A percentile compares a stretch with the other conserved stretches of the same genome.
Conservation (phyloP, 2,113 vertebrate species). For the Herpailurus yagouaroundi region DNA sequence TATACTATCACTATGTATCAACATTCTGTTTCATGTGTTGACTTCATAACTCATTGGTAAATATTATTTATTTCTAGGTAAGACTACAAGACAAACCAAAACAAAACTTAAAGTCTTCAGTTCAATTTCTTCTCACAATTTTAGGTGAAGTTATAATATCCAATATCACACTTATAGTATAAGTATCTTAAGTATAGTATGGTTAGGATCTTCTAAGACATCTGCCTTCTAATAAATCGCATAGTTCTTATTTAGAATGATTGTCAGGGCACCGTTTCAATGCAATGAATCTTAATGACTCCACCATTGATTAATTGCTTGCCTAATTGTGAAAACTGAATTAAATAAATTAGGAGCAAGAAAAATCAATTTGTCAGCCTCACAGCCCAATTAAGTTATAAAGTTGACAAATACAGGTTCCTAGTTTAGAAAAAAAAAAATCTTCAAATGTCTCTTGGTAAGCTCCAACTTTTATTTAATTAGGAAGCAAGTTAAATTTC, state of each 20-base stretch:
- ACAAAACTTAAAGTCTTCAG: neutral
- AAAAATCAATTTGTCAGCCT: slow-evolving; percentile 80
- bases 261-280: slow-evolving; percentile 75
- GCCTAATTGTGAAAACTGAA: slow-evolving; percentile 82
- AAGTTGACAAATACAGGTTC: slow-evolving; percentile 79
- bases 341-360: slow-evolving; percentile 82
- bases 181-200: neutral
- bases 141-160: neutral
- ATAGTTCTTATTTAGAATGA: slow-evolving; percentile 71
- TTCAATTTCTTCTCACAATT: neutral
- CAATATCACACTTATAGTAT: neutral
- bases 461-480: slow-evolving; percentile 70
- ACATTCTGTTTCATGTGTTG: neutral
- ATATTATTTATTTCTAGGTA: neutral
- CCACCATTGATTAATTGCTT: slow-evolving; percentile 81
- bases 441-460: slow-evolving; percentile 52
- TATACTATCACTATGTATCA: neutral
- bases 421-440: slow-evolving; percentile 64
- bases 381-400: slow-evolving; percentile 79
- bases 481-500: slow-evolving; percentile 58
- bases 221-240: slow-evolving; percentile 65
- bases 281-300: slow-evolving; percentile 81
- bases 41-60: neutral
- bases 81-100: neutral
- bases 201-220: neutral